Evolutionary conservation across 2,797 vertebrate genomes (phyloP).

Genomic region (Pangasius sanitwongsei): DNA sequence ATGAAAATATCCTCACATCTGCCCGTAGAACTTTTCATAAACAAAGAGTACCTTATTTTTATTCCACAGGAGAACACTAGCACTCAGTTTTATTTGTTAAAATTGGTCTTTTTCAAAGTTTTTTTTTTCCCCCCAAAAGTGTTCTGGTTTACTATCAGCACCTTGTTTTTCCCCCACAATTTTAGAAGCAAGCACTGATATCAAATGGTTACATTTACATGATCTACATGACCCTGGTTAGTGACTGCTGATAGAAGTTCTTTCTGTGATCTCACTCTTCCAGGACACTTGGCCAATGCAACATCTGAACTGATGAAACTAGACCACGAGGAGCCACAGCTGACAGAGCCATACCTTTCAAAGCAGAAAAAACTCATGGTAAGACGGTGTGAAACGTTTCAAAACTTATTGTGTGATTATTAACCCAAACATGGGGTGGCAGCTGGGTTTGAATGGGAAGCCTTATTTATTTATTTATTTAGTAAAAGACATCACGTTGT

Average conservation of each 20-base stretch:
- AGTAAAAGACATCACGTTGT: not conserved
- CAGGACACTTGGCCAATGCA: conserved; percentile 93
- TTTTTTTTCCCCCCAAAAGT: not conserved
- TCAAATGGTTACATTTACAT: not conserved
- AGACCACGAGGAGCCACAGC: conserved; percentile 93
- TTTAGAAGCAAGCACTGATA: not conserved
- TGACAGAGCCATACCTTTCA: conserved; percentile 96
- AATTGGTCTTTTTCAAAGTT: not conserved
- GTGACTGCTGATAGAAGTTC: not conserved
- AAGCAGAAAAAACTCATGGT: conserved; percentile 99
- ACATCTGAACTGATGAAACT: conserved; percentile 94
- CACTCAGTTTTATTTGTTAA: not conserved
- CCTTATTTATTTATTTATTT: not conserved
- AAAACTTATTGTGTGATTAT: not conserved
- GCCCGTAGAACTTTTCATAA: not conserved
- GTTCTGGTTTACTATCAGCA: not conserved
- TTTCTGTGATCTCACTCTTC: conserved; percentile 50
- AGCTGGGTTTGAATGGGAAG: not conserved
- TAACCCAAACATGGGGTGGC: not conserved
- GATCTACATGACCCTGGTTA: not conserved
- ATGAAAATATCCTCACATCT: not conserved
- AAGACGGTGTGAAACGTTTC: conserved; percentile 54
- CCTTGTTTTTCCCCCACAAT: not conserved
- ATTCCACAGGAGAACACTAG: not conserved
- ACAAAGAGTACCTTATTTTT: conserved; percentile 1